phyloP scores from a whole-genome alignment of 2,797 vertebrate species.

The Melanotaenia nigrans region DNA sequence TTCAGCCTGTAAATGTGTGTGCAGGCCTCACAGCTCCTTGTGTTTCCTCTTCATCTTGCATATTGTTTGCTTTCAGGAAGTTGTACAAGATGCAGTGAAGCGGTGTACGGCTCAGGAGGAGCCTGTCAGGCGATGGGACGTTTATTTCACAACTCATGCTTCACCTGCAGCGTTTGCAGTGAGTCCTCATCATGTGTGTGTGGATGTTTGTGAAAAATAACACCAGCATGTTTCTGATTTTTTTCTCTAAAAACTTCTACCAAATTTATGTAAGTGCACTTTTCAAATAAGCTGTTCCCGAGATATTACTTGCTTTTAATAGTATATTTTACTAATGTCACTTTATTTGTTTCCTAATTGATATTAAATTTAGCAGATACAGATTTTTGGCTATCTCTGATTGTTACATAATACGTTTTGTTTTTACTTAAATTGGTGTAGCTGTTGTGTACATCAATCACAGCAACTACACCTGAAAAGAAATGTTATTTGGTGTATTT shows the following conservation, averaged over 20 bases:
- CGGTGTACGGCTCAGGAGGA: conserved; percentile 35
- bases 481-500: too few species aligned
- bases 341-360: neutral
- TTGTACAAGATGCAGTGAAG: conserved; percentile 62
- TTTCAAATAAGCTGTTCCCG: too few species aligned
- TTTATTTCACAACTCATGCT: conserved; percentile 87
- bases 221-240: neutral
- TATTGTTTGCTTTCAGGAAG: conserved; percentile 48
- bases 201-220: neutral
- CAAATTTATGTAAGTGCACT: too few species aligned
- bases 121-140: conserved; percentile 90
- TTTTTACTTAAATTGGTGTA: too few species aligned
- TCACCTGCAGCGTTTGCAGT: conserved; percentile 87
- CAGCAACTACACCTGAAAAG: too few species aligned
- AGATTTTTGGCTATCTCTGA: neutral
- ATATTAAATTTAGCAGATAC: neutral
- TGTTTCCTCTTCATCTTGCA: neutral
- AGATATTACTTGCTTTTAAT: neutral
- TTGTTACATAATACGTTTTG: too few species aligned
- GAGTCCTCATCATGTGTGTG: conserved; percentile 35
- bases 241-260: neutral
- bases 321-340: neutral
- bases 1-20: neutral
- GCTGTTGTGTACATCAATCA: too few species aligned
- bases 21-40: neutral